Evolutionary conservation across 2,888 invertebrate species (phyloP), one percentile per base, ranked within the genome.

Genomic region (Gymnosoma rotundatum): DNA sequence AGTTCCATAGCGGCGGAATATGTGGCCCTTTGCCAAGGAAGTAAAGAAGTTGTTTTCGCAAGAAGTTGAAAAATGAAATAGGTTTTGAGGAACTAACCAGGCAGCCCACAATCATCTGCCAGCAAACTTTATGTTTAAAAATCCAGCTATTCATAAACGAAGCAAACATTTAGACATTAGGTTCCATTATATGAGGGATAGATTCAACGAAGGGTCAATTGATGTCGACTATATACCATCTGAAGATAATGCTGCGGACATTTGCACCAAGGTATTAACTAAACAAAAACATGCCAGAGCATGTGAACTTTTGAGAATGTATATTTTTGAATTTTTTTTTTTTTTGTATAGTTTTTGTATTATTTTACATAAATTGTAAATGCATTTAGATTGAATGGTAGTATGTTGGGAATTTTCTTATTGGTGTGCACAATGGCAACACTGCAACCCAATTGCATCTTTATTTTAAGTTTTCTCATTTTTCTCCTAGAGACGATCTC

Each of bases 1-100:
- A 80, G 82, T 25, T 80, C 74, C n/a, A 86, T 83, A 82, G 86
- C 84, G 50, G 82, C 84, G 7, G 81, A 86, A 18, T 85, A 85
- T 61, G 61, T 81, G 12, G 80, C 80, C 16, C 54, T 76, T 10
- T 83, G 79, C 20, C 73, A 76, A 56, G 70, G 75, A 7, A 54
- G 79, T 20, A 83, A 83, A 48, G 73, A 83, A 48, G 73, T 83
- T 58, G 12, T 75, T 60, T 83, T 83, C 25, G 25, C 63, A 7
- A 60, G 79, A 66, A 70, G 72, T 14, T 85, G 8, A 21, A 75
- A 32, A 9, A n/a, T 14, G 69, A 76, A 72, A 80, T 80, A 7
- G 32, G 73, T 18, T 73, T 83, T 56, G 48, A 52, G 8, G 61
- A 83, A 14, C 48, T 50, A 2, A 42, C 69, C 45, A 45, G 32